These are phyloP conservation scores for Pteropus alecto DNA, from an alignment of 2,113 vertebrate genomes.

Conservation along the genomic window DNA sequence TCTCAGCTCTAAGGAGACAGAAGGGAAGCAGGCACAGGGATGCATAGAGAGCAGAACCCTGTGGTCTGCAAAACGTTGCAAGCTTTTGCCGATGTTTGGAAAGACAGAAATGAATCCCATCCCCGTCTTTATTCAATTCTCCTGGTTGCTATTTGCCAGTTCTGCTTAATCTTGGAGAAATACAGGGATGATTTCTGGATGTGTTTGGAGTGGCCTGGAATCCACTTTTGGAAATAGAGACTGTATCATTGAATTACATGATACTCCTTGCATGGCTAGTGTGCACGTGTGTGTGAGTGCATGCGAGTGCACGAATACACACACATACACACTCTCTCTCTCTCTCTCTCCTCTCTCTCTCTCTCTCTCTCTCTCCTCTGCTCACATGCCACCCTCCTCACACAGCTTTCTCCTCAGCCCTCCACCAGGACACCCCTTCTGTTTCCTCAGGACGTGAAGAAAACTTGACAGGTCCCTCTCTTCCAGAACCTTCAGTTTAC, in stretches of 20 bases:
- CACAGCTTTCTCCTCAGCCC: not conserved
- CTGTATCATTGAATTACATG: not conserved
- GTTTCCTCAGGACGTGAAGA: not conserved
- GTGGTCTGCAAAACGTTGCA: not conserved
- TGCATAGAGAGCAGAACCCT: accelerated
- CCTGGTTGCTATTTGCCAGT: not conserved
- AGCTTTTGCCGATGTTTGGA: not conserved
- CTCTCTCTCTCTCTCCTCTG: not conserved
- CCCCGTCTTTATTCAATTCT: not conserved
- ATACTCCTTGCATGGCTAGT: not conserved
- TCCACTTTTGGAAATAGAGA: not conserved
- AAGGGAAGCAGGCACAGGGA: too few relatives aligned
- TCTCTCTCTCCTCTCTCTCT: too few relatives aligned
- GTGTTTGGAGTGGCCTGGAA: not conserved
- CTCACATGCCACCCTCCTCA: not conserved
- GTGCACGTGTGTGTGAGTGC: too few relatives aligned
- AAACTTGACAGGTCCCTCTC: not conserved
- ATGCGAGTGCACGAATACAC: accelerated
- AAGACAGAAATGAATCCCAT: not conserved
- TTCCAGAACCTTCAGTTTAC: not conserved
- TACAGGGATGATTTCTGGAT: not conserved
- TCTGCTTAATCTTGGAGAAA: not conserved
- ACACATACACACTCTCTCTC: not conserved
- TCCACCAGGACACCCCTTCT: not conserved
- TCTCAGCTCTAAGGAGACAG: not conserved